phyloP scores from a whole-genome alignment of 2,113 vertebrate species.

The Ceyx cyanopectus region DNA sequence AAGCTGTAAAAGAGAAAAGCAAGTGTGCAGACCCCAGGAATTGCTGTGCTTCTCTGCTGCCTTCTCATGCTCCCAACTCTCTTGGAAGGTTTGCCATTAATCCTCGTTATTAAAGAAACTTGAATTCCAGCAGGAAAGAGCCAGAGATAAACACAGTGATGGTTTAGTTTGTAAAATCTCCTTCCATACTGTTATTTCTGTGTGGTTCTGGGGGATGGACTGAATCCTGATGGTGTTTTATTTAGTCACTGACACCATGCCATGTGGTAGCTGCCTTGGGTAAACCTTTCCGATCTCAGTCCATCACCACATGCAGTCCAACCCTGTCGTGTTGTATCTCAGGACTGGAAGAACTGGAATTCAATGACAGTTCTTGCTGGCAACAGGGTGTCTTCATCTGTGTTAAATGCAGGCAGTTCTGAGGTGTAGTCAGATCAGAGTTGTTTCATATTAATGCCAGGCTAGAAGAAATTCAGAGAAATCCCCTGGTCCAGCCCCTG shows the following conservation, averaged over 20 bases:
- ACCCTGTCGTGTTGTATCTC: not conserved
- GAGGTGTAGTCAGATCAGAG: not conserved
- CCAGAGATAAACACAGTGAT: not conserved
- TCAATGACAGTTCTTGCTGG: not conserved
- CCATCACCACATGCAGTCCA: not conserved
- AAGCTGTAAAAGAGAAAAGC: not conserved
- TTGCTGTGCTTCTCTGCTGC: not conserved
- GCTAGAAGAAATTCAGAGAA: slow-evolving; percentile 3
- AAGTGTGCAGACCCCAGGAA: not conserved
- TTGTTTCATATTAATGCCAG: not conserved
- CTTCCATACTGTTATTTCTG: not conserved
- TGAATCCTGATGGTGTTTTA: not conserved
- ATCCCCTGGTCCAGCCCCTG: not conserved
- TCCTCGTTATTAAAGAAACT: not conserved
- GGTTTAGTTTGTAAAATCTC: not conserved
- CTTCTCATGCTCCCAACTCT: not conserved
- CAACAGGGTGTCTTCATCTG: not conserved
- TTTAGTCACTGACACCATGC: slow-evolving; percentile 7
- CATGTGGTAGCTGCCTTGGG: slow-evolving; percentile 5
- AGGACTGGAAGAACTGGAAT: not conserved
- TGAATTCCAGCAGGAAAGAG: not conserved
- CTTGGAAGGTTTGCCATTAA: slow-evolving; percentile 19
- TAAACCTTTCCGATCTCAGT: not conserved
- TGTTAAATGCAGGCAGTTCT: not conserved
- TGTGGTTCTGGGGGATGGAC: not conserved